These are phyloP conservation scores for Phlogophora meticulosa DNA, from an alignment of 2,888 invertebrate species.

Conservation along the genomic window DNA sequence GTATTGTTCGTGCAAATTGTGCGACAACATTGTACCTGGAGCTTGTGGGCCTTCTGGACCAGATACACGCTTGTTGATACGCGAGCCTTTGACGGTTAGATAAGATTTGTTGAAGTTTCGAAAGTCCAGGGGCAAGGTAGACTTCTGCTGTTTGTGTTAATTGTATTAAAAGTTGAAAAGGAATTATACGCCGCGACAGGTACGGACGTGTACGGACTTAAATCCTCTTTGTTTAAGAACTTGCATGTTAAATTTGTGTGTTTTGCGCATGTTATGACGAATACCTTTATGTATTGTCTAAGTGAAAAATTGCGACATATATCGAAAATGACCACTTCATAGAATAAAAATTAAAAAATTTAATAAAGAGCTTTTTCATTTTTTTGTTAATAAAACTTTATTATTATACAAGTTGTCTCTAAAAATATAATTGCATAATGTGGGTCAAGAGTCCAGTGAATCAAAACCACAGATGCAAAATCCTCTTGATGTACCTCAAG, in stretches of 20 bases:
- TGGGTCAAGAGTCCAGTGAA: conserved; percentile 3
- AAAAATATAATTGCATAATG: neutral
- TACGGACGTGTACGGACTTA: too few species aligned
- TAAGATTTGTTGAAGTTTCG: conserved; percentile 32
- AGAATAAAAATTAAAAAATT: too few species aligned
- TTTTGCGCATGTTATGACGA: too few species aligned
- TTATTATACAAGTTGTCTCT: neutral
- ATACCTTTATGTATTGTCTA: too few species aligned
- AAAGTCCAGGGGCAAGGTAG: neutral
- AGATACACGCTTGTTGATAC: conserved; percentile 25
- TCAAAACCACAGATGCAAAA: conserved; percentile 31
- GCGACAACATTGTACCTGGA: conserved; percentile 33
- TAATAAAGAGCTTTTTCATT: too few species aligned
- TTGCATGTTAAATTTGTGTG: too few species aligned
- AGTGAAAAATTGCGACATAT: too few species aligned
- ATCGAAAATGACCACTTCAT: too few species aligned
- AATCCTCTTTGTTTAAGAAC: too few species aligned
- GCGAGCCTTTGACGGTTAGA: conserved; percentile 30
- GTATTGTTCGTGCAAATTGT: conserved; percentile 54
- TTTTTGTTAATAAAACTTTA: too few species aligned
- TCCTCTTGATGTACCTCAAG: conserved; percentile 40
- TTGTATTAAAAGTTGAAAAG: too few species aligned
- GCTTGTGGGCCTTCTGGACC: neutral
- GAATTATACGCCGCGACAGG: too few species aligned
- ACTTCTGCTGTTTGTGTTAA: neutral